Conservation (phyloP, 2,888 invertebrate genomes). For the Clistopyga incitator region DNA sequence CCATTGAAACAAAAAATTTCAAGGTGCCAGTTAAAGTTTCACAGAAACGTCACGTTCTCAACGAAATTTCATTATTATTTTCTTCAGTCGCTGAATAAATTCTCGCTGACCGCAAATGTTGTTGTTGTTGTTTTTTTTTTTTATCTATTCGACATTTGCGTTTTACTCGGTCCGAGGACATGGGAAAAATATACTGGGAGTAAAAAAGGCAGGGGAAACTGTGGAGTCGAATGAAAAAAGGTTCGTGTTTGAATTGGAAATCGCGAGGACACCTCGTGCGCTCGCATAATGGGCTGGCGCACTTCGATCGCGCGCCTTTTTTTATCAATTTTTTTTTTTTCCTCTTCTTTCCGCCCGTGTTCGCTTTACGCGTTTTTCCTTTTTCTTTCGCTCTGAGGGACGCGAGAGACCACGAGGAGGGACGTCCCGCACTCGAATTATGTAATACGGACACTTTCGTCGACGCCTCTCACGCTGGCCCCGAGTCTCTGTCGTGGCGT, state of each 20-base stretch:
- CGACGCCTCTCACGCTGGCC: constrained; percentile 74
- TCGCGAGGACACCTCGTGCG: constrained; percentile 61
- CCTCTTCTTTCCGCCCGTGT: constrained; percentile 21
- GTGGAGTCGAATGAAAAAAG: constrained; percentile 25
- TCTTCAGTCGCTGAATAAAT: background rate
- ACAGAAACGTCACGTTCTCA: background rate
- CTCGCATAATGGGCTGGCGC: constrained; percentile 57
- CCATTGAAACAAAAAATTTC: background rate
- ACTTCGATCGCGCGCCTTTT: constrained; percentile 54
- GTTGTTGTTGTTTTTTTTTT: background rate
- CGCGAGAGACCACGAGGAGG: constrained; percentile 71
- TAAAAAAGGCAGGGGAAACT: constrained; percentile 15
- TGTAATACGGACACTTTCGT: constrained; percentile 79
- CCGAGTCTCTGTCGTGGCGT: constrained; percentile 14
- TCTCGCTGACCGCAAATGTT: background rate
- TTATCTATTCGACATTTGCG: constrained; percentile 23
- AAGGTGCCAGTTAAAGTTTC: background rate
- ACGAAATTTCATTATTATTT: constrained; percentile 17
- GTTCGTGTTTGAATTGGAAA: constrained; percentile 62
- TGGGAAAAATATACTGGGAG: constrained; percentile 34
- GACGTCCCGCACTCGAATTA: constrained; percentile 78
- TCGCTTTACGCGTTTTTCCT: constrained; percentile 62
- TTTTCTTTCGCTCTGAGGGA: constrained; percentile 58
- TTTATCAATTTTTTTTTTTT: constrained; percentile 27
- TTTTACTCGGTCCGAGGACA: constrained; percentile 35